phyloP scores from a whole-genome alignment of 2,888 invertebrate species.

The Diaphora mendica region DNA sequence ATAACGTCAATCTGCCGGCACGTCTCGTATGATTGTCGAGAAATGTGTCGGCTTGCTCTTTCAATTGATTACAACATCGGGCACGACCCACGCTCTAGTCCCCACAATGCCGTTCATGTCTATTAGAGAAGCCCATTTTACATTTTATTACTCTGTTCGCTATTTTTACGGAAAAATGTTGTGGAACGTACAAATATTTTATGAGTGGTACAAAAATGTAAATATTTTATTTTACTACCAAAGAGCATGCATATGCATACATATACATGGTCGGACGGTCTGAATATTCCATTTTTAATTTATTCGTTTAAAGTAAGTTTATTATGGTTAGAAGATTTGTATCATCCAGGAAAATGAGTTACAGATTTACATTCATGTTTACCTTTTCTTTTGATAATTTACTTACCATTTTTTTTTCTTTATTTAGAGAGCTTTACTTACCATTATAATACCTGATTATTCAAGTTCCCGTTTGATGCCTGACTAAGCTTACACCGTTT shows the following conservation, averaged over 20 bases:
- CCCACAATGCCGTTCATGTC: slow-evolving; percentile 16
- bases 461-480: too few relatives aligned
- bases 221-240: background rate
- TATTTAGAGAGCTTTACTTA: too few relatives aligned
- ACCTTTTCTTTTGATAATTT: too few relatives aligned
- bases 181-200: background rate
- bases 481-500: too few relatives aligned
- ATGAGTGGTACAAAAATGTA: background rate
- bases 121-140: slow-evolving; percentile 25
- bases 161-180: background rate
- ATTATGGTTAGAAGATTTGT: background rate
- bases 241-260: background rate
- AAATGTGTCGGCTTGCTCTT: slow-evolving; percentile 33
- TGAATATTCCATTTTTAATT: background rate
- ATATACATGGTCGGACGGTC: background rate
- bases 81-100: slow-evolving; percentile 13
- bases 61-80: slow-evolving; percentile 32
- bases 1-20: slow-evolving; percentile 37
- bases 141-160: slow-evolving; percentile 14
- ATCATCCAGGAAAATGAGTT: background rate
- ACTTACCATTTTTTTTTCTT: too few relatives aligned
- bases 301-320: background rate
- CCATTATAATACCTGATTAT: too few relatives aligned
- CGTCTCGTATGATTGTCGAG: slow-evolving; percentile 38
- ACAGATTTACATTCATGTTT: too few relatives aligned